Percentiles rank a stretch among this genome's conserved stretches.
Evolutionary conservation across 2,113 vertebrate genomes (phyloP).

Genomic region (Petromus typicus): DNA sequence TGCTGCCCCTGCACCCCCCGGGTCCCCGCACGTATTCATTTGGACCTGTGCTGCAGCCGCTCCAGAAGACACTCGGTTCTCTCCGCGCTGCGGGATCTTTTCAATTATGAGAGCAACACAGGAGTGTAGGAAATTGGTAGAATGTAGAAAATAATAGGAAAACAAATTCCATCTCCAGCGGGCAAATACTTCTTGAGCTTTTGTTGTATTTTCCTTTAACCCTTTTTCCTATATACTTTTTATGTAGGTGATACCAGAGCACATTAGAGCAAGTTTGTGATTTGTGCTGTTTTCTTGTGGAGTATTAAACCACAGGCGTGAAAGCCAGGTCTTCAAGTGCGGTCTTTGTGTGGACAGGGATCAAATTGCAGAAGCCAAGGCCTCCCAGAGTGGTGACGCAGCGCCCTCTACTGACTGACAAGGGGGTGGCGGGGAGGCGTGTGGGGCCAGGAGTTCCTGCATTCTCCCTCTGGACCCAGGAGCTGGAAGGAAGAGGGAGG

Average conservation of each 20-base stretch:
- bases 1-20: not conserved
- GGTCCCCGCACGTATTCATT: fast-evolving
- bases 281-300: not conserved
- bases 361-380: not conserved
- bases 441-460: fast-evolving
- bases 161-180: slow-evolving; percentile 7
- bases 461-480: fast-evolving
- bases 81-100: not conserved
- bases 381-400: not conserved
- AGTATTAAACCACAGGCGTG: not conserved
- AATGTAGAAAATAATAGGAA: slow-evolving; percentile 20
- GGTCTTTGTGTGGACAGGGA: slow-evolving; percentile 67
- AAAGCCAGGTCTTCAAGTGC: not conserved
- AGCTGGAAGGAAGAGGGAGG: not conserved
- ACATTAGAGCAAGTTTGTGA: not conserved
- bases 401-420: slow-evolving; percentile 76
- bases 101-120: not conserved
- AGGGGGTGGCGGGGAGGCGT: not conserved
- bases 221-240: not conserved
- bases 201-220: not conserved
- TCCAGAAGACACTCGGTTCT: not conserved
- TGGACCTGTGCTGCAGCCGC: not conserved
- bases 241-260: not conserved
- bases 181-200: not conserved
- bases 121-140: not conserved